A percentile compares a stretch with the other conserved stretches of the same genome.
These are phyloP conservation scores for Cancer borealis DNA, from an alignment of 2,888 invertebrate genomes.

Conservation along the genomic window DNA sequence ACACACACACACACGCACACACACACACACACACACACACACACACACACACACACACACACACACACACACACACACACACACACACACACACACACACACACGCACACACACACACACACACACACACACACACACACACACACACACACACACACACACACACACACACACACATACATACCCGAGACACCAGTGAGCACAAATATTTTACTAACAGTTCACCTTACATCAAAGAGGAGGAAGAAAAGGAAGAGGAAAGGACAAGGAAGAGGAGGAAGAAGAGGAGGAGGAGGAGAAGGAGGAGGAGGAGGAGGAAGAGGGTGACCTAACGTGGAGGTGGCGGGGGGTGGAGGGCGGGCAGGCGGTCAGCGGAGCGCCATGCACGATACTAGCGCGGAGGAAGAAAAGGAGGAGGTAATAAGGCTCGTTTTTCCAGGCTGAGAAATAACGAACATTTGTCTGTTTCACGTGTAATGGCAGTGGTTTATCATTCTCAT, in stretches of 20 bases:
- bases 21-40: slow-evolving; percentile 51
- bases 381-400: slow-evolving; percentile 68
- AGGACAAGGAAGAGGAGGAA: not conserved
- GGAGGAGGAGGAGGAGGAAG: not conserved
- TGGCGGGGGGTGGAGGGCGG: slow-evolving; percentile 20
- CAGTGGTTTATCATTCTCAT: slow-evolving; percentile 77
- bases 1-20: slow-evolving; percentile 16
- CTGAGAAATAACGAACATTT: slow-evolving; percentile 76
- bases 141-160: slow-evolving; percentile 52
- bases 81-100: slow-evolving; percentile 49
- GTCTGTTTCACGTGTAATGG: slow-evolving; percentile 77
- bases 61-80: not conserved
- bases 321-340: not conserved
- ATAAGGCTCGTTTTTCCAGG: slow-evolving; percentile 75
- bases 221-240: not conserved
- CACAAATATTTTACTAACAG: not conserved
- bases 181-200: not conserved
- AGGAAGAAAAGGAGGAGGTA: slow-evolving; percentile 66
- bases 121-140: slow-evolving; percentile 39
- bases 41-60: slow-evolving; percentile 49
- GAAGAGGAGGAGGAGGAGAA: not conserved
- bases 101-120: slow-evolving; percentile 27
- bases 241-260: not conserved
- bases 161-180: slow-evolving; percentile 9
- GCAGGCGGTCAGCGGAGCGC: slow-evolving; percentile 37